A percentile compares a stretch with the other conserved stretches of the same genome.
Conservation (phyloP, 2,888 invertebrate species). For the Serripes groenlandicus region DNA sequence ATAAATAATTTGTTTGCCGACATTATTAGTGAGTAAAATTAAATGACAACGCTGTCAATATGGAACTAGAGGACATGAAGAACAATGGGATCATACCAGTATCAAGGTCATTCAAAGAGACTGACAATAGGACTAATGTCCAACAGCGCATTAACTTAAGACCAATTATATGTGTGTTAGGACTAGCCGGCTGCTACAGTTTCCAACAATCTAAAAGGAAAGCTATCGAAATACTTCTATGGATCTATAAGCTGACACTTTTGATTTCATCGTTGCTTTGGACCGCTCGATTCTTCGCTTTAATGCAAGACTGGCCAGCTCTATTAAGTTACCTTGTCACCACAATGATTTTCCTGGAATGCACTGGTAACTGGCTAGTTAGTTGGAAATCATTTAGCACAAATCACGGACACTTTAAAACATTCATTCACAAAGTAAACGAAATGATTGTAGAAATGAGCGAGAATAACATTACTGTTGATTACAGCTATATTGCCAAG, state of each 20-base stretch:
- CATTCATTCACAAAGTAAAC: background rate
- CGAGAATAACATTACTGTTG: background rate
- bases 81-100: too few species aligned
- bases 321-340: background rate
- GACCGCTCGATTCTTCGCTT: background rate
- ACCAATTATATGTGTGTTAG: background rate
- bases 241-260: background rate
- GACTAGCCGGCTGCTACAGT: background rate
- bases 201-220: background rate
- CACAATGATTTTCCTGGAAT: background rate
- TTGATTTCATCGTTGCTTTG: background rate
- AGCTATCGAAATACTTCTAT: background rate
- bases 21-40: too few species aligned
- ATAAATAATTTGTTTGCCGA: too few species aligned
- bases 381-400: slow-evolving; percentile 11
- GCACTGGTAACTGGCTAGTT: background rate
- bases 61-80: too few species aligned
- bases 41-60: too few species aligned
- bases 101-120: too few species aligned
- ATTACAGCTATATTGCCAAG: background rate
- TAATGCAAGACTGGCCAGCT: background rate
- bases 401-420: background rate
- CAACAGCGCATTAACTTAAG: background rate
- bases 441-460: background rate
- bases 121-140: too few species aligned